Percentiles rank a stretch among this genome's conserved stretches.
These are phyloP conservation scores for Alectoris magna DNA, from an alignment of 2,797 vertebrate genomes.

Conservation along the genomic window DNA sequence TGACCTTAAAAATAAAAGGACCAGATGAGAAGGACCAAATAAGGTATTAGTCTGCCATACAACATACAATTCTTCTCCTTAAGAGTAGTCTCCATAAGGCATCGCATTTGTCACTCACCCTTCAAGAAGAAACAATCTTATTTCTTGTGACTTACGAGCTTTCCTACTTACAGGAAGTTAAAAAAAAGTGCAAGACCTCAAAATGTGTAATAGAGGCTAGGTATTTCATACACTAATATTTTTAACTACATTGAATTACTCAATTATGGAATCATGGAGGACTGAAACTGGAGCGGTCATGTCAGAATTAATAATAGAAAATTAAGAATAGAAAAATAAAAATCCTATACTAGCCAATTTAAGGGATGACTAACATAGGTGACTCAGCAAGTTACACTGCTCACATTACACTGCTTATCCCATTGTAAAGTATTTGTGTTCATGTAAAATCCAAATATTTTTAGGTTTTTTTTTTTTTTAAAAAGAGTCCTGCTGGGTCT, in stretches of 20 bases:
- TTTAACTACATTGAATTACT: neutral
- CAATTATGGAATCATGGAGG: neutral
- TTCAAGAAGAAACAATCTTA: neutral
- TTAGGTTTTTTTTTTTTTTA: too few species aligned
- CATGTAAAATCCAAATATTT: neutral
- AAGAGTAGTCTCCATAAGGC: neutral
- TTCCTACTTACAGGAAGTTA: neutral
- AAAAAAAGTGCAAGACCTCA: neutral
- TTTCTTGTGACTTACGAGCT: neutral
- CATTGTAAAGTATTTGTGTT: neutral
- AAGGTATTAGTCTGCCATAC: neutral
- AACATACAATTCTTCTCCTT: neutral
- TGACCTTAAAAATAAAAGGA: neutral
- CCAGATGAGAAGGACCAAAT: neutral
- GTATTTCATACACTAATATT: neutral
- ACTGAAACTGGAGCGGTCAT: neutral
- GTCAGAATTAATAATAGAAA: neutral
- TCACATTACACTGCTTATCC: neutral
- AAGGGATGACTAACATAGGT: neutral
- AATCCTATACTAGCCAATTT: neutral
- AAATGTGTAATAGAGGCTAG: neutral
- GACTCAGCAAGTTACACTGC: neutral
- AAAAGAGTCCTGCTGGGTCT: neutral
- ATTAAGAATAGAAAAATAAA: neutral
- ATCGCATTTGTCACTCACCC: neutral